Evolutionary conservation across 2,888 invertebrate genomes (phyloP), one percentile per base, ranked within the genome.

Genomic region (Syritta pipiens): DNA sequence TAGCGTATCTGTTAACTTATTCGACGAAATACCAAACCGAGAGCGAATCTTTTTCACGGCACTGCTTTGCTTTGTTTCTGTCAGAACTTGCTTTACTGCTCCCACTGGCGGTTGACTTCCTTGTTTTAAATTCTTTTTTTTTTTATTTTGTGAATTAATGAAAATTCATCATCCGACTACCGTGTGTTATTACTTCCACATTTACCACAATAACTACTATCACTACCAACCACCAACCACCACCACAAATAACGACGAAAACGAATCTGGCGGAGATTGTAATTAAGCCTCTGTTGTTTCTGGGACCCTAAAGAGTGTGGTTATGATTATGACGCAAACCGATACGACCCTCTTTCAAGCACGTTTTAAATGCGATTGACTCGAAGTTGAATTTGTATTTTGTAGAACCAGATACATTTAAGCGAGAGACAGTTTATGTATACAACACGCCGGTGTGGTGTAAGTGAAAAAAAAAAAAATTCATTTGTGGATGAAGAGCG

Each of bases 291-390:
- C 46, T 59, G 57, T 65, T 48, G 65, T 69, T 44, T 40, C 19
- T 59, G 22, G 60, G 42, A 48, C 72, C 60, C 71, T 72, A 55
- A 55, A 48, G 35, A 65, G 51, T 17, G 28, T 28, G 14, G n/a
- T n/a, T n/a, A n/a, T n/a, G n/a, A n/a, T n/a, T 51, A 62, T 12
- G 22, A 55, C 32, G 37, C 44, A 24, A 14, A 32, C 24, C 68
- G 53, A 42, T n/a, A 55, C 55, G 49, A 44, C 63, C 55, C 69
- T 74, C 48, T 49, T 42, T 49, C 35, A 44, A 79, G 79, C 79
- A 74, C 79, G 79, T 79, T 74, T 79, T 49, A 24, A 67, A 74
- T 46, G 57, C 74, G 72, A 79, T 67, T 79, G 79, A 79, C 62
- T 30, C 44, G 74, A 51, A 57, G 49, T 57, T 67, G 37, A 37